Evolutionary conservation across 2,113 vertebrate species (phyloP).

Genomic region (Thymallus thymallus): DNA sequence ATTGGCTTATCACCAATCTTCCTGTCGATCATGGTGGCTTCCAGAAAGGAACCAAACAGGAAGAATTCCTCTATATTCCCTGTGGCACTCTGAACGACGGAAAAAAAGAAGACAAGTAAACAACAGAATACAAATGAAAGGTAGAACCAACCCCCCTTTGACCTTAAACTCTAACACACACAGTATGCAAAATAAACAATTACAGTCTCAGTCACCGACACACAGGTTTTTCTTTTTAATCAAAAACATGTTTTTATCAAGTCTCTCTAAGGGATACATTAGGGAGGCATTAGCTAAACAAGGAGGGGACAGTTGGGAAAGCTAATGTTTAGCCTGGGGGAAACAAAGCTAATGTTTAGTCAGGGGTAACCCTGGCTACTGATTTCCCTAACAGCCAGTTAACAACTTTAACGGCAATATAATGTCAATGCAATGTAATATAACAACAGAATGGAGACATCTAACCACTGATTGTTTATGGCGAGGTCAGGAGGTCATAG

Average conservation of each 20-base stretch:
- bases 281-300: neutral
- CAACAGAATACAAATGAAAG: neutral
- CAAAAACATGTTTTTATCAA: neutral
- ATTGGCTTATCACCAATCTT: constrained; percentile 95
- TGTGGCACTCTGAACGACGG: constrained; percentile 75
- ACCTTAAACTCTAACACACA: constrained; percentile 6
- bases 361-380: neutral
- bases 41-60: constrained; percentile 92
- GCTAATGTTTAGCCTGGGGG: neutral
- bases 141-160: too few relatives aligned
- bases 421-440: constrained; percentile 14
- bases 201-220: too few relatives aligned
- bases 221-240: too few relatives aligned
- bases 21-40: constrained; percentile 97
- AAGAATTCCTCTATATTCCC: constrained; percentile 97
- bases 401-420: neutral
- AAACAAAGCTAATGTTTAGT: neutral
- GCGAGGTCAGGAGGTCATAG: constrained; percentile 8
- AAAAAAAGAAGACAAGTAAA: neutral
- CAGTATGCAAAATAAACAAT: too few relatives aligned
- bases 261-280: neutral
- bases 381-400: constrained; percentile 46
- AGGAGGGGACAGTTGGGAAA: neutral
- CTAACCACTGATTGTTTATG: neutral
- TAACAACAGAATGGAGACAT: neutral